These are phyloP conservation scores for Amphimedon queenslandica DNA, from an alignment of 37 sponge, comb jelly and placozoan species.

Conservation along the genomic window DNA sequence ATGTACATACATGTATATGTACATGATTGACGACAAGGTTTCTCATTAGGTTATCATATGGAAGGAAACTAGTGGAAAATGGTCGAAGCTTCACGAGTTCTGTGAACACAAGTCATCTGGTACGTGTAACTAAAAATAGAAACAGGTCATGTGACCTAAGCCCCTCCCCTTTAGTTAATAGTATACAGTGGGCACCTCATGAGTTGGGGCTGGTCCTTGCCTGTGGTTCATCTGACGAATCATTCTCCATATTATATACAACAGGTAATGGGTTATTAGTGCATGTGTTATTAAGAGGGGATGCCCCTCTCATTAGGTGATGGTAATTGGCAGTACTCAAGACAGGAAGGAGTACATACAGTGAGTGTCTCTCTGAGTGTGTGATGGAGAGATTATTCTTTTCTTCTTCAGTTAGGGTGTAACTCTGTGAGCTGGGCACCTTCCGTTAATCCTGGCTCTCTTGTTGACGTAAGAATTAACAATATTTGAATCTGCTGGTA, in stretches of 20 bases:
- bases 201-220: conserved; percentile 94
- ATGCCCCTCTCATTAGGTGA: conserved; percentile 82
- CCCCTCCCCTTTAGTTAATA: conserved; percentile 96
- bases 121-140: no score
- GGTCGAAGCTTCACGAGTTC: conserved; percentile 79
- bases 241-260: conserved; percentile 75
- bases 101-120: conserved; percentile 91
- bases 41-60: conserved; percentile 83
- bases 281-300: no score
- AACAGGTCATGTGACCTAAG: no score
- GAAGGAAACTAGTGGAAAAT: conserved; percentile 74
- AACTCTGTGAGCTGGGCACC: conserved; percentile 99
- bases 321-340: conserved; percentile 61
- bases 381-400: neutral
- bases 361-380: conserved; percentile 32
- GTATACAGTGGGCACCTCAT: conserved; percentile 96
- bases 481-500: neutral
- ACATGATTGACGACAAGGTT: neutral
- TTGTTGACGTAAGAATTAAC: conserved; percentile 75
- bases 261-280: no score
- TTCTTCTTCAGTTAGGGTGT: conserved; percentile 74
- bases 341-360: conserved; percentile 66
- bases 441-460: conserved; percentile 79
- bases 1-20: conserved; percentile 5
- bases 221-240: conserved; percentile 91